Percentiles rank a stretch among this genome's conserved stretches.
phyloP scores from a whole-genome alignment of 1,140 invertebrate species.

The Ceratina japonica region DNA sequence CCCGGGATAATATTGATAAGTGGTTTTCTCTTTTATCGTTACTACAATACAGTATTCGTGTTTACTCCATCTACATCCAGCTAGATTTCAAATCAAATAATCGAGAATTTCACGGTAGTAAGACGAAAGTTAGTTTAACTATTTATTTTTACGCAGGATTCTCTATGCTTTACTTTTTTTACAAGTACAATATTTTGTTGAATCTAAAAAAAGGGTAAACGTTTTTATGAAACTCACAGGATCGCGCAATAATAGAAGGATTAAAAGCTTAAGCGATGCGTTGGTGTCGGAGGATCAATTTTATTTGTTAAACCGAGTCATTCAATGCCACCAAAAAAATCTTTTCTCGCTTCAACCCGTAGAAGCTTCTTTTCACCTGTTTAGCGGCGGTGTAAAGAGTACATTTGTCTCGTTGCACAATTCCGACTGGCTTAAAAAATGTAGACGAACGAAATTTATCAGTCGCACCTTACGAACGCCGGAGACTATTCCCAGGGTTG shows the following conservation, averaged over 20 bases:
- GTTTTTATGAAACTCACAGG: no score
- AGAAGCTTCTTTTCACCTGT: conserved; percentile 1
- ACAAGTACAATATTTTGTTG: no score
- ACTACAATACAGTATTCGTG: no score
- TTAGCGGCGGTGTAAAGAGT: conserved; percentile 46
- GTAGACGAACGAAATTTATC: conserved; percentile 58
- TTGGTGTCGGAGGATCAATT: background rate
- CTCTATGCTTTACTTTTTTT: no score
- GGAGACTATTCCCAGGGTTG: conserved; percentile 38
- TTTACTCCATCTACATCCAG: no score
- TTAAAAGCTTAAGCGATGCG: background rate
- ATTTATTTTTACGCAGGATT: no score
- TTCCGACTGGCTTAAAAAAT: conserved; percentile 42
- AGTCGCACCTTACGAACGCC: conserved; percentile 42
- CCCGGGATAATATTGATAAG: conserved; percentile 46
- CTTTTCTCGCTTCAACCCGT: conserved; percentile 6
- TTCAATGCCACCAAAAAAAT: conserved; percentile 43
- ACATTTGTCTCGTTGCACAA: conserved; percentile 57
- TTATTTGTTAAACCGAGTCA: background rate
- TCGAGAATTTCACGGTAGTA: background rate
- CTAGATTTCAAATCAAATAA: background rate
- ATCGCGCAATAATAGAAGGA: background rate
- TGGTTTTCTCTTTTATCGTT: conserved; percentile 9
- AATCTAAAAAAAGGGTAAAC: no score
- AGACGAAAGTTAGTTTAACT: background rate